These are phyloP conservation scores for Acestrorhynchus altus DNA, from an alignment of 2,797 vertebrate genomes.

Conservation along the genomic window DNA sequence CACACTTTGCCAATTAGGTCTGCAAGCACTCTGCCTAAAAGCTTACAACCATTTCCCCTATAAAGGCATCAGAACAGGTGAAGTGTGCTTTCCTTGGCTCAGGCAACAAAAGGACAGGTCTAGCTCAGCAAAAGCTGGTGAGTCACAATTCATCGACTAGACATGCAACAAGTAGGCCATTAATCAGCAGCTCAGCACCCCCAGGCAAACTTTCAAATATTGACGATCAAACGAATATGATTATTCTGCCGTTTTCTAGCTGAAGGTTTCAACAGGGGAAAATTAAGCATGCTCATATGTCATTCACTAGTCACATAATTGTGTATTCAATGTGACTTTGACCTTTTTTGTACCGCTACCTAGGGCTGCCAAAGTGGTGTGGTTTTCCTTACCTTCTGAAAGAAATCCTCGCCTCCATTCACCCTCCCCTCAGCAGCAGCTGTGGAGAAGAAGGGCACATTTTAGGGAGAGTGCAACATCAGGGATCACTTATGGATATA, in stretches of 20 bases:
- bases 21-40: constrained; percentile 24
- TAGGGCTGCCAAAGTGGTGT: constrained; percentile 40
- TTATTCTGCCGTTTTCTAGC: constrained; percentile 16
- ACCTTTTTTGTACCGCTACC: constrained; percentile 32
- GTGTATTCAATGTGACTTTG: constrained; percentile 42
- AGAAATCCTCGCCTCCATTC: constrained; percentile 90
- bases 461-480: constrained; percentile 52
- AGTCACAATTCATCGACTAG: constrained; percentile 10
- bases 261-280: background rate
- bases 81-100: constrained; percentile 42
- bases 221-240: constrained; percentile 14
- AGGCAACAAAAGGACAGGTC: constrained; percentile 12
- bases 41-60: constrained; percentile 21
- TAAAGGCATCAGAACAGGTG: constrained; percentile 25
- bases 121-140: constrained; percentile 15
- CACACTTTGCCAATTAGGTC: constrained; percentile 37
- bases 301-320: constrained; percentile 32
- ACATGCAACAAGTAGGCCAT: constrained; percentile 6
- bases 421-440: constrained; percentile 89
- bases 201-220: background rate
- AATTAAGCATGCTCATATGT: constrained; percentile 35
- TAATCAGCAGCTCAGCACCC: constrained; percentile 20
- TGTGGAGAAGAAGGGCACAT: constrained; percentile 70
- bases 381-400: constrained; percentile 84
- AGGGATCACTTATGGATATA: constrained; percentile 55